These are phyloP conservation scores for Sakesphorus luctuosus DNA, from an alignment of 2,113 vertebrate genomes.

Conservation along the genomic window DNA sequence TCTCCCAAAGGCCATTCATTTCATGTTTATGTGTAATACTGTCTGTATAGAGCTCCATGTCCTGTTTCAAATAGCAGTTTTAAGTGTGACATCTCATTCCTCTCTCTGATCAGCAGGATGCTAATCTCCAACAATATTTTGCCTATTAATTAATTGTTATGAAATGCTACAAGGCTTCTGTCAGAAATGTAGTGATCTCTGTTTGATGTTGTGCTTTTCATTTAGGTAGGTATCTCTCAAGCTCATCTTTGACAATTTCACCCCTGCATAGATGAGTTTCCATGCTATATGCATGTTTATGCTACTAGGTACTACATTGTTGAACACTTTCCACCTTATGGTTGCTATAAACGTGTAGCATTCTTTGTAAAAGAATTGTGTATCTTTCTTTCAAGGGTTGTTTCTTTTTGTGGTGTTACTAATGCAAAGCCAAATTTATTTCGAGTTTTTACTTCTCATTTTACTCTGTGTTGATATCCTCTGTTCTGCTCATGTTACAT, in stretches of 20 bases:
- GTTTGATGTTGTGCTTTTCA: not conserved
- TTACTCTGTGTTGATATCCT: not conserved
- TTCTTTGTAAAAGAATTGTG: not conserved
- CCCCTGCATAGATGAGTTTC: not conserved
- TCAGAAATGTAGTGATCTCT: not conserved
- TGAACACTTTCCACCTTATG: not conserved
- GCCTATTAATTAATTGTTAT: not conserved
- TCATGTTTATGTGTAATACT: not conserved
- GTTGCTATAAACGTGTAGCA: not conserved
- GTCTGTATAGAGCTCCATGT: not conserved
- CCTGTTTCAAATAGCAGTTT: not conserved
- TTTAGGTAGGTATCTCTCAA: not conserved
- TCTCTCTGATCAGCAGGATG: not conserved
- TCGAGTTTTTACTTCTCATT: not conserved
- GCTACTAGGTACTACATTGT: not conserved
- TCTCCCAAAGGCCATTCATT: not conserved
- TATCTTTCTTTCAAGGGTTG: not conserved
- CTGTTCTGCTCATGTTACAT: not conserved
- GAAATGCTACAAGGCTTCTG: not conserved
- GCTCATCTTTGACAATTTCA: not conserved
- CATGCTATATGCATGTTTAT: not conserved
- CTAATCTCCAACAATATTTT: not conserved
- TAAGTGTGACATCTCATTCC: not conserved
- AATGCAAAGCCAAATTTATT: not conserved
- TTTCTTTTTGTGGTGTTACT: not conserved